Base-by-base conservation (phyloP, 2,113 vertebrate genomes). In the Chlamydotis undulata region DNA sequence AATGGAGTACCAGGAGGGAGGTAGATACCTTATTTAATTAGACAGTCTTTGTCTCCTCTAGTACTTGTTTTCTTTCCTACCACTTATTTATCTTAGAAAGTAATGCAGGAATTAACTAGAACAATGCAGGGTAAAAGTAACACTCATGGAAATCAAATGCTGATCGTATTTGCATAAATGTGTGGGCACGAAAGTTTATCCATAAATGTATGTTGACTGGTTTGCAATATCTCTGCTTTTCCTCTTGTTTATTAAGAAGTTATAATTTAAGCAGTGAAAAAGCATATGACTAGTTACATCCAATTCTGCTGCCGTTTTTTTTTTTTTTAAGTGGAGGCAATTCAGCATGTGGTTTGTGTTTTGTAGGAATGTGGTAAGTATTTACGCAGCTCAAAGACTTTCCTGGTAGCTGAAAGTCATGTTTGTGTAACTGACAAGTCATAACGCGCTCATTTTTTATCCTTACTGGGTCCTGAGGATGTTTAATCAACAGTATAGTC, bases 401-500 rank as follows among this genome's bases (percentile, higher is more conserved):
- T 76, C 49, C 87, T 47, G 18, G 71, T 87, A 94, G 78, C 73
- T 92, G 64, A 83, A 92, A 94, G 78, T 64, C 43, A 76, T 79
- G 39, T 93, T 89, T 95, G 49, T 84, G 50, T 75, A 95, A 87
- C 33, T 79, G 67, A 41, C 90, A 79, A 87, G 73, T 90, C 65
- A 39, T 82, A 90, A 87, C 45, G 1, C 0, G 2, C 41, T 94
- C 41, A 43, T 35, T 64, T 95, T 83, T 94, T 59, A 81, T 80
- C 88, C 64, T 70, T 69, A 81, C 68, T 79, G 49, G 35, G 19
- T 97, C 57, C 73, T 87, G 86, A 95, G 63, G 35, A 87, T 81
- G 50, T 92, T 97, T 94, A 95, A 73, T 79, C 74, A 93, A 76
- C 49, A n/a, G 23, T 25, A 24, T 79, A 82, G 94, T 89, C 84